Conservation (phyloP, 2,797 vertebrate species). For the Clamator glandarius region DNA sequence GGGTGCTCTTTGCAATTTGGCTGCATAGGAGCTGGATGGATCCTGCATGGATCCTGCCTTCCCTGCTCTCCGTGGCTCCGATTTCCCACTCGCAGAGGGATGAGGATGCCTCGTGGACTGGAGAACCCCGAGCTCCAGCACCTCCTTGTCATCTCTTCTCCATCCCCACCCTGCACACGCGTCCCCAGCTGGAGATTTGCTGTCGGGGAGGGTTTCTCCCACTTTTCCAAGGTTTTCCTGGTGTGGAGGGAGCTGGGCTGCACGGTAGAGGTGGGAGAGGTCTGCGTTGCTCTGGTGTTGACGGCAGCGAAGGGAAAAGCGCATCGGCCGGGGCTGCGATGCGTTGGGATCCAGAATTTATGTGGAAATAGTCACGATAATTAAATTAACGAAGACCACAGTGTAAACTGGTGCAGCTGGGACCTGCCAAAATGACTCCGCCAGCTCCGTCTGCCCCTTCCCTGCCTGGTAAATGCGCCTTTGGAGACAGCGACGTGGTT, state of each 20-base stretch:
- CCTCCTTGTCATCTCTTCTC: background rate
- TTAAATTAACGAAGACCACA: fast-evolving
- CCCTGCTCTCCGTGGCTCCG: fast-evolving
- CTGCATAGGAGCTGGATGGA: background rate
- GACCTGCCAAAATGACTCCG: fast-evolving
- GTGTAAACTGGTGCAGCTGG: background rate
- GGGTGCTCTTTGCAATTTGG: background rate
- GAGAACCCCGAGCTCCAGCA: fast-evolving
- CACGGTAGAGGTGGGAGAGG: background rate
- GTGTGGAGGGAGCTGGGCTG: background rate
- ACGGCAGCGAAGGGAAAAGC: background rate
- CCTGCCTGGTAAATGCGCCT: fast-evolving
- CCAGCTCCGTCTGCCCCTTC: background rate
- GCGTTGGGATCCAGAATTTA: fast-evolving
- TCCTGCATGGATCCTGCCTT: background rate
- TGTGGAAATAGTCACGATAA: fast-evolving
- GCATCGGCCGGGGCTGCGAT: fast-evolving
- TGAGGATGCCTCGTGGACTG: background rate
- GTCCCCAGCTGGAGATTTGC: background rate
- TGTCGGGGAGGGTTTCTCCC: background rate
- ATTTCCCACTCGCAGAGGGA: background rate
- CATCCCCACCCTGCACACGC: too few relatives aligned
- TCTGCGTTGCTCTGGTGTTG: fast-evolving
- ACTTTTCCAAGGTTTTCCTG: too few relatives aligned
- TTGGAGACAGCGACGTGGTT: fast-evolving